Evolutionary conservation across 2,888 invertebrate species (phyloP).

Genomic region (Diaperis boleti): DNA sequence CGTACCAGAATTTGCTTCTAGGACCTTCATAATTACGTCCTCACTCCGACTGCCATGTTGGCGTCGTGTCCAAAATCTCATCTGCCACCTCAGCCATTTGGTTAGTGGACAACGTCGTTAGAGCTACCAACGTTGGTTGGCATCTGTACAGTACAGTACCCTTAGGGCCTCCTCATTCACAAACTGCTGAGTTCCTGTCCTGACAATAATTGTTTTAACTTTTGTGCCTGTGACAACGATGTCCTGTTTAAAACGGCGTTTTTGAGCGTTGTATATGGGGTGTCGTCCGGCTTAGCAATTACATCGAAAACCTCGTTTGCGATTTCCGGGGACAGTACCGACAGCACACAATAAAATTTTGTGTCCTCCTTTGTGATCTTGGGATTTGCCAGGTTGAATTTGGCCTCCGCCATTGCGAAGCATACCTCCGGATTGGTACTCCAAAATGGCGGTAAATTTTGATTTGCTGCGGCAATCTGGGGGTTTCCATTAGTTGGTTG

Average conservation of each 20-base stretch:
- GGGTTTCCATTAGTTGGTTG: too few relatives aligned
- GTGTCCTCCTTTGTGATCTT: not conserved
- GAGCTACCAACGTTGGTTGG: not conserved
- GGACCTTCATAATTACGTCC: too few relatives aligned
- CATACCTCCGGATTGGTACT: conserved; percentile 2
- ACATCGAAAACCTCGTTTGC: not conserved
- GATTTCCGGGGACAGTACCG: not conserved
- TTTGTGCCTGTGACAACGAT: not conserved
- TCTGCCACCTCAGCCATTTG: conserved; percentile 12
- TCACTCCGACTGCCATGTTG: not conserved
- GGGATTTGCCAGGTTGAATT: not conserved
- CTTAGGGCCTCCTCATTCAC: conserved; percentile 7
- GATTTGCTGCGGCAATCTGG: too few relatives aligned
- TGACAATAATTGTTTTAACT: not conserved
- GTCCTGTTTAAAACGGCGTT: not conserved
- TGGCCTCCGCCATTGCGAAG: not conserved
- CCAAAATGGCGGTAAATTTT: not conserved
- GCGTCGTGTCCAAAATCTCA: conserved; percentile 10
- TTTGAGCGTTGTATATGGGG: not conserved
- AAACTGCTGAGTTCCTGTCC: not conserved
- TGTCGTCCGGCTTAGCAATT: not conserved
- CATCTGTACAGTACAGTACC: conserved; percentile 10
- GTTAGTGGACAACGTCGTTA: not conserved
- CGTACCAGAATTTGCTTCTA: too few relatives aligned
- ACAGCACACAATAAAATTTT: not conserved